These are phyloP conservation scores for Nipponia nippon DNA, from an alignment of 2,113 vertebrate species.

Conservation along the genomic window DNA sequence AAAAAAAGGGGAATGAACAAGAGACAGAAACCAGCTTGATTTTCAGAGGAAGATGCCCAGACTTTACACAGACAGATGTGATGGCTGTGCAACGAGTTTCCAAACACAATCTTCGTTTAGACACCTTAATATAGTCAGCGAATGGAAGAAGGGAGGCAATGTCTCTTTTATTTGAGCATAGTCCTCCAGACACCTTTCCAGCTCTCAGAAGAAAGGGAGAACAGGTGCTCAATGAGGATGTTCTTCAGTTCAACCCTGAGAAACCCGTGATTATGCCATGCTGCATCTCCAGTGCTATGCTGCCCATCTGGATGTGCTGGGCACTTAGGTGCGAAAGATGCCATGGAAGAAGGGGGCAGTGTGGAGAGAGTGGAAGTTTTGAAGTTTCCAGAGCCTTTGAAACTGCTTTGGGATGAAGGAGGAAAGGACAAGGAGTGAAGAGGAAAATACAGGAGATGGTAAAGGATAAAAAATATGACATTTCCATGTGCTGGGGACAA, in stretches of 20 bases:
- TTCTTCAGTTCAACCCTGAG: not conserved
- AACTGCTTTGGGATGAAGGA: not conserved
- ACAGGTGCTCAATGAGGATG: not conserved
- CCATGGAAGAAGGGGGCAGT: not conserved
- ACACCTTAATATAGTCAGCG: not conserved
- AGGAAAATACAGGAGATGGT: not conserved
- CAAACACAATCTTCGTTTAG: not conserved
- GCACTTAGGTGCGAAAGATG: not conserved
- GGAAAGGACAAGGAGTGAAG: not conserved
- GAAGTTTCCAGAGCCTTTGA: not conserved
- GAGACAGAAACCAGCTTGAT: not conserved
- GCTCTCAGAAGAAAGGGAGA: not conserved
- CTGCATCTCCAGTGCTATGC: not conserved
- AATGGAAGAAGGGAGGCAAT: not conserved
- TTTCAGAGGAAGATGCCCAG: not conserved
- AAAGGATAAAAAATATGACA: not conserved
- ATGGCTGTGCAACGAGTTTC: not conserved
- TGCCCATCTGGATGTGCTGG: not conserved
- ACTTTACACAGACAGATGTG: not conserved
- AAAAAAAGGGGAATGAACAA: not conserved
- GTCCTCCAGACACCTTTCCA: not conserved
- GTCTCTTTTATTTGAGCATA: not conserved
- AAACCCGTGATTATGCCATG: fast-evolving
- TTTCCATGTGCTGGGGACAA: not conserved
- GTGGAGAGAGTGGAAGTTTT: not conserved